Base-by-base conservation (phyloP, 2,797 vertebrate species). In the Podargus strigoides region DNA sequence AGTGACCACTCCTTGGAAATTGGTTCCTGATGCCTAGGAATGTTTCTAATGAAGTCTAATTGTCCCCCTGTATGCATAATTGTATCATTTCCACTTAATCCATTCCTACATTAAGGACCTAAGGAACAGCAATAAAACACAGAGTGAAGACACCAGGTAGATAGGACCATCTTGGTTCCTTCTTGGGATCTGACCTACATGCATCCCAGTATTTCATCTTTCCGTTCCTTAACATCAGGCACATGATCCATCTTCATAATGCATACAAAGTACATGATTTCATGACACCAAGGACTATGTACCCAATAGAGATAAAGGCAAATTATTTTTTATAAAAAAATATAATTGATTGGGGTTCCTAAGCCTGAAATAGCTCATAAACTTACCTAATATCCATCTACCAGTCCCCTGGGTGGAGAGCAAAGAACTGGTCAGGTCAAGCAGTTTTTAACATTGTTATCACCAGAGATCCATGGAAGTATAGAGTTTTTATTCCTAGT, bases 341-440 rank as follows among this genome's bases (percentile, higher is more conserved):
- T n/a, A 0, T 49, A 22, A 66, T 60, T 46, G 7, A n/a, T 9
- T 59, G 3, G 13, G 9, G 17, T 32, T 77, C 20, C 15, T 56
- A 60, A 69, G 6, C 8, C 18, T 56, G 36, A 56, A 82, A 56
- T 41, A 14, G 5, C 6, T 64, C 50, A 46, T 46, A 37, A 60
- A 50, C 24, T 59, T n/a, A n/a, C n/a, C n/a, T 41, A 16, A 6
- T 12, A 26, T 44, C 17, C 13, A 41, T 42, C 21, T 26, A 15
- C 14, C 3, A 5, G 16, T 42, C 24, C 14, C 4, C 3, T 27
- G n/a, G 1, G 1, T 7, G 10, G 18, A 81, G 6, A 81, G 13
- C 20, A 63, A 49, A 62, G 20, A 77, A 27, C 8, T 41, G 23
- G 3, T 74, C 32, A 47, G 20, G 16, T 46, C n/a, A 49, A 64